phyloP scores from a whole-genome alignment of 1,140 invertebrate genomes.

The Drosophila nebulosa region DNA sequence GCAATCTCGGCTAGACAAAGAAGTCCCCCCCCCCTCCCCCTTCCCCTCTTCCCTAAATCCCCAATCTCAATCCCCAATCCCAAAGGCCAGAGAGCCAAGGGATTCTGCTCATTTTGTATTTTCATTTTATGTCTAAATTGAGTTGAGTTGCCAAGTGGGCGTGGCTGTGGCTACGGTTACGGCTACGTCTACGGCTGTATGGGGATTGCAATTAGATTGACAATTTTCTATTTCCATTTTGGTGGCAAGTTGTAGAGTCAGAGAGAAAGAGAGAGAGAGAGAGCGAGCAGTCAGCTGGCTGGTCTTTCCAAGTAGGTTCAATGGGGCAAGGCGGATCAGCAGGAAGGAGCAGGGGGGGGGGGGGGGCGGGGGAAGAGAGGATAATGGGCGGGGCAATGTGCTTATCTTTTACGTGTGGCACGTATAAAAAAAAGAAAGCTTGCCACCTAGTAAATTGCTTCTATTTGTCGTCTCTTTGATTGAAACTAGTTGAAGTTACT shows the following conservation, averaged over 20 bases:
- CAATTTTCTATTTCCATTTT: conserved; percentile 22
- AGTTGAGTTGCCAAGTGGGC: conserved; percentile 4
- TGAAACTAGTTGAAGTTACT: too few relatives aligned
- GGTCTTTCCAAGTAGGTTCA: background rate
- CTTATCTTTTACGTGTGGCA: conserved; percentile 62
- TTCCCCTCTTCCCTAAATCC: too few relatives aligned
- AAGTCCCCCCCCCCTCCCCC: too few relatives aligned
- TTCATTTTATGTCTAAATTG: conserved; percentile 43
- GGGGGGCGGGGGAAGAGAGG: too few relatives aligned
- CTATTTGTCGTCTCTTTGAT: too few relatives aligned
- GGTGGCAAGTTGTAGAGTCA: conserved; percentile 24
- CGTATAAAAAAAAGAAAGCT: conserved; percentile 11
- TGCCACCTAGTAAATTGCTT: conserved; percentile 1
- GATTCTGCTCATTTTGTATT: conserved; percentile 28
- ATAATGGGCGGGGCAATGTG: too few relatives aligned
- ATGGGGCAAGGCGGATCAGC: background rate
- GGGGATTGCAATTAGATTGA: conserved; percentile 56
- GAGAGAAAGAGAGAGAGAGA: too few relatives aligned
- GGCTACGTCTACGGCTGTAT: background rate
- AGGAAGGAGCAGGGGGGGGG: too few relatives aligned
- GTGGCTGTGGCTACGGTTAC: background rate
- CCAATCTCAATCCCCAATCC: background rate
- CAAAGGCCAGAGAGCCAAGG: background rate
- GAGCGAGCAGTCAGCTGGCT: background rate
- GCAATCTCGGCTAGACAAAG: conserved; percentile 8